Evolutionary conservation across 1,140 invertebrate genomes (phyloP).

Genomic region (Mya arenaria): DNA sequence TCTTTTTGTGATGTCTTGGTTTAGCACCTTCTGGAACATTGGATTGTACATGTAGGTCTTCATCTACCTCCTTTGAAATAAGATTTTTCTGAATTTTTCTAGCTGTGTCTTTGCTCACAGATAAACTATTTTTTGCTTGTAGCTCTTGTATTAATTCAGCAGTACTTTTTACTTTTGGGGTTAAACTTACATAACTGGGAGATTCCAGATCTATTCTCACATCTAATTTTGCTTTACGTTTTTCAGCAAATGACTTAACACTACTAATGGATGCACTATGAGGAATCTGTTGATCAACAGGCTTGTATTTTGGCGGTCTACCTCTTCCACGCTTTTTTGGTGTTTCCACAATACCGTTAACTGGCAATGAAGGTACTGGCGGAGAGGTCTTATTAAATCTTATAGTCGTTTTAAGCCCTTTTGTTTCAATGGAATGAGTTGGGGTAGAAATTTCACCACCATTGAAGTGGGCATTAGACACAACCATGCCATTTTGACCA

Average conservation of each 20-base stretch:
- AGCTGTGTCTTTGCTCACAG: slow-evolving; percentile 74
- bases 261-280: slow-evolving; percentile 39
- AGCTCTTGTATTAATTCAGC: slow-evolving; percentile 90
- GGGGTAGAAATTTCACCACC: slow-evolving; percentile 39
- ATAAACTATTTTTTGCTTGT: slow-evolving; percentile 84
- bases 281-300: slow-evolving; percentile 11
- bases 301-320: slow-evolving; percentile 40
- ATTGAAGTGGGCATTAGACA: slow-evolving; percentile 34
- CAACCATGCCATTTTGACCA: slow-evolving; percentile 51
- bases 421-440: slow-evolving; percentile 56
- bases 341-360: slow-evolving; percentile 48
- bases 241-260: slow-evolving; percentile 43
- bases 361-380: slow-evolving; percentile 37
- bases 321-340: slow-evolving; percentile 38
- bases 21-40: slow-evolving; percentile 74
- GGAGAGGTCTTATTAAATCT: slow-evolving; percentile 50
- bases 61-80: slow-evolving; percentile 78
- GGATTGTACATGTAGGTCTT: slow-evolving; percentile 67
- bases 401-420: slow-evolving; percentile 55
- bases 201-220: slow-evolving; percentile 25
- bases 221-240: slow-evolving; percentile 37
- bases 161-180: slow-evolving; percentile 90
- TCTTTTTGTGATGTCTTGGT: slow-evolving; percentile 67
- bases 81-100: slow-evolving; percentile 78
- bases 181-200: slow-evolving; percentile 53